Evolutionary conservation across 2,797 vertebrate species (phyloP).

Genomic region (Pelobates cultripes): DNA sequence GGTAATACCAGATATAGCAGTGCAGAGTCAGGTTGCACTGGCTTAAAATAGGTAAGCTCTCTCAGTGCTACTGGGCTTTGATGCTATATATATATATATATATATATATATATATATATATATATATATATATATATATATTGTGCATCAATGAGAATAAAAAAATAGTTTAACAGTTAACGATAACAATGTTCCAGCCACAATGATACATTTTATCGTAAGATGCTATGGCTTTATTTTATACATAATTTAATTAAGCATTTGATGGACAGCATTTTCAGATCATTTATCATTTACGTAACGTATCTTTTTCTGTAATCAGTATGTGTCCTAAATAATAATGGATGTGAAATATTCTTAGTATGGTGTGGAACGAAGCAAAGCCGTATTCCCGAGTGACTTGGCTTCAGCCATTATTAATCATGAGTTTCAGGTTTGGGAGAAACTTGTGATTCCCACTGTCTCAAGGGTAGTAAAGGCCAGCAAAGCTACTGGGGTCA

Average conservation of each 20-base stretch:
- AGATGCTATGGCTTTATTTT: too few species aligned
- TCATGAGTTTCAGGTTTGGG: slow-evolving; percentile 53
- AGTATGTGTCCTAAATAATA: slow-evolving; percentile 43
- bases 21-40: too few species aligned
- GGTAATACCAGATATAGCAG: too few species aligned
- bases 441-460: slow-evolving; percentile 54
- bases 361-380: slow-evolving; percentile 29
- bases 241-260: background rate
- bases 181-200: too few species aligned
- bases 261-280: slow-evolving; percentile 7
- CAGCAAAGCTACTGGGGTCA: slow-evolving; percentile 42
- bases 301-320: slow-evolving; percentile 35
- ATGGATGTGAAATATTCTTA: slow-evolving; percentile 44
- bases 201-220: too few species aligned
- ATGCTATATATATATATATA: too few species aligned
- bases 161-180: too few species aligned
- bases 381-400: slow-evolving; percentile 37
- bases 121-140: too few species aligned
- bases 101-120: too few species aligned
- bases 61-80: too few species aligned
- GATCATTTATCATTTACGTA: slow-evolving; percentile 11
- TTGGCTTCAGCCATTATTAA: slow-evolving; percentile 51
- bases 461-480: slow-evolving; percentile 51
- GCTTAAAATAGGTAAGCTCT: too few species aligned
- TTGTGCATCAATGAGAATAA: too few species aligned